phyloP scores from a whole-genome alignment of 1,140 invertebrate genomes.

The Temnothorax longispinosus region DNA sequence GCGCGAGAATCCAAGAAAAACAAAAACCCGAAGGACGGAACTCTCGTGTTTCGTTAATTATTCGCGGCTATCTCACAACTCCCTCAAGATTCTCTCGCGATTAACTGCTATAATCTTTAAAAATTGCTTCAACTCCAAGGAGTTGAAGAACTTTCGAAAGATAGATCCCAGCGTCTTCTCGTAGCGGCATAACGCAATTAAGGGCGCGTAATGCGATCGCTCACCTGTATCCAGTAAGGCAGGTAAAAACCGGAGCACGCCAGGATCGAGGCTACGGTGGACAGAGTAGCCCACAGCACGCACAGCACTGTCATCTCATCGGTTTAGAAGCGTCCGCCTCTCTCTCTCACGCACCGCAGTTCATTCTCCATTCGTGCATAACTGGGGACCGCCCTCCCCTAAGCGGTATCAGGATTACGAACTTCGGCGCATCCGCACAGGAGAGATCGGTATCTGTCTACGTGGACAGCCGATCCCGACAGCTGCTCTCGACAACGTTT shows the following conservation, averaged over 20 bases:
- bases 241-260: conserved; percentile 90
- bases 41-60: background rate
- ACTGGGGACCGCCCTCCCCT: background rate
- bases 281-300: conserved; percentile 89
- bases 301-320: conserved; percentile 87
- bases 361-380: conserved; percentile 57
- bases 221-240: conserved; percentile 91
- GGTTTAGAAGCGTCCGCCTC: conserved; percentile 65
- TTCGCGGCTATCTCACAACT: background rate
- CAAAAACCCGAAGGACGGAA: background rate
- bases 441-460: background rate
- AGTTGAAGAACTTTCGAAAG: background rate
- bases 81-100: background rate
- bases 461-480: conserved; percentile 13
- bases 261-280: conserved; percentile 87
- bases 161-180: background rate
- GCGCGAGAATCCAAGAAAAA: background rate
- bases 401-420: conserved; percentile 7
- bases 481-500: conserved; percentile 29
- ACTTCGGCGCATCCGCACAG: conserved; percentile 1
- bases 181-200: background rate
- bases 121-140: background rate
- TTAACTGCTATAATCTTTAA: conserved; percentile 3
- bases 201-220: background rate
- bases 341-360: conserved; percentile 28